Conservation (phyloP, 2,888 invertebrate genomes). For the Kryphioiulus occultus region DNA sequence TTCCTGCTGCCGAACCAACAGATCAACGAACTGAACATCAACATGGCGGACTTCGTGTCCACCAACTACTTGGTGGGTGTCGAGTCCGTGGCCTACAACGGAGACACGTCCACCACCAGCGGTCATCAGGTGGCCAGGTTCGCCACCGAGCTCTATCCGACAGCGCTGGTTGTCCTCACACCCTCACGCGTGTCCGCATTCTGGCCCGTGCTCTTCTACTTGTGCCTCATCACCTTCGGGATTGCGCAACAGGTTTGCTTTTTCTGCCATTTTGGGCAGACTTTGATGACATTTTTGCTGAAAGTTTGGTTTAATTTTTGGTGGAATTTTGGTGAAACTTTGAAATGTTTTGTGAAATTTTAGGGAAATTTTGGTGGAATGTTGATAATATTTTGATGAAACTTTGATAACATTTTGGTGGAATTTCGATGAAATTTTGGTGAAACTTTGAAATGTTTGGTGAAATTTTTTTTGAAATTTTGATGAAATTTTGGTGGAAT, state of each 20-base stretch:
- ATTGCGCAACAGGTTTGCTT: conserved; percentile 77
- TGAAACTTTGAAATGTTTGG: too few species aligned
- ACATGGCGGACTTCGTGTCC: conserved; percentile 48
- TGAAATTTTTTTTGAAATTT: too few species aligned
- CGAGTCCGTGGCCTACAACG: conserved; percentile 49
- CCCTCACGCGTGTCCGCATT: conserved; percentile 80
- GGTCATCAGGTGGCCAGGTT: conserved; percentile 81
- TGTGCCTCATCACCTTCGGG: conserved; percentile 83
- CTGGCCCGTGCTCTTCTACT: conserved; percentile 87
- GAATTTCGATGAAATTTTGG: too few species aligned
- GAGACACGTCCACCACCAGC: conserved; percentile 50
- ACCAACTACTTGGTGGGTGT: conserved; percentile 53
- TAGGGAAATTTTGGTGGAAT: too few species aligned
- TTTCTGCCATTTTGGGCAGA: too few species aligned
- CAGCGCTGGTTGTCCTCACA: conserved; percentile 79
- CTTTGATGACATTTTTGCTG: not conserved
- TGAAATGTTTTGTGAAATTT: too few species aligned
- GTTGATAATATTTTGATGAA: too few species aligned
- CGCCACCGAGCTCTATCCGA: conserved; percentile 89
- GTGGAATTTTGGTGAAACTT: too few species aligned
- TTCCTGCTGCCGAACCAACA: conserved; percentile 49
- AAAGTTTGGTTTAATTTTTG: too few species aligned
- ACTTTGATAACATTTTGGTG: too few species aligned
- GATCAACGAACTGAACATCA: not conserved
- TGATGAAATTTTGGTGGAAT: too few species aligned